These are phyloP conservation scores for Parus major DNA, from an alignment of 2,113 vertebrate genomes.

Conservation along the genomic window DNA sequence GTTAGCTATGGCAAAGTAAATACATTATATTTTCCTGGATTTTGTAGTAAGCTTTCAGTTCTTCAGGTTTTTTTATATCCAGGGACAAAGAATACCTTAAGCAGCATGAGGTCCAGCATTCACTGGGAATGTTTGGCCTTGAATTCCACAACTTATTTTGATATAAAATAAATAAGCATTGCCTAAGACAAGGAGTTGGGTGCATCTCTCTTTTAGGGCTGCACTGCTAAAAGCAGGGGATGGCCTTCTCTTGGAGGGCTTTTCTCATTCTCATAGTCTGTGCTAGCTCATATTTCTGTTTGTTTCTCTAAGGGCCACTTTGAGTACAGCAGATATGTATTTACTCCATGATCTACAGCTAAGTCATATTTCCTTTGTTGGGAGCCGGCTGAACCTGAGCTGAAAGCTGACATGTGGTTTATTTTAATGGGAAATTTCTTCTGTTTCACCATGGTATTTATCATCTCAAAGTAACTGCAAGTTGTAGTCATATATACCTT, in stretches of 20 bases:
- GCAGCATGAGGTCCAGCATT: not conserved
- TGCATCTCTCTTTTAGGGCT: not conserved
- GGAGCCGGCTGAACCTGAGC: not conserved
- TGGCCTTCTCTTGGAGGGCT: not conserved
- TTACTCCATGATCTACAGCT: conserved; percentile 39
- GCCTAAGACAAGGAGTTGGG: not conserved
- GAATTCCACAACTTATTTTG: not conserved
- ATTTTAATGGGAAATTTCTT: conserved; percentile 64
- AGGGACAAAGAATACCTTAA: not conserved
- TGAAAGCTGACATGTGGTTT: conserved; percentile 59
- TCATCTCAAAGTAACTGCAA: conserved; percentile 20
- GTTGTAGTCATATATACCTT: not conserved
- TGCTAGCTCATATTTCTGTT: conserved; percentile 50
- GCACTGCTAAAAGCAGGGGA: not conserved
- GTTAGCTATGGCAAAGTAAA: not conserved
- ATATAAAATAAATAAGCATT: not conserved
- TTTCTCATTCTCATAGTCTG: conserved; percentile 19
- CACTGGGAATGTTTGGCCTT: not conserved
- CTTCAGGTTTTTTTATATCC: not conserved
- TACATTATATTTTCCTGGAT: not conserved
- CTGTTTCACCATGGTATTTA: conserved; percentile 50
- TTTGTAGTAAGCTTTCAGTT: not conserved
- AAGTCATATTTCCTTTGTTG: not conserved
- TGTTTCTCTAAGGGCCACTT: conserved; percentile 42
- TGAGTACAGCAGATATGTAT: conserved; percentile 32